These are phyloP conservation scores for Cheilosia vernalis DNA, from an alignment of 2,888 invertebrate genomes.

Conservation along the genomic window DNA sequence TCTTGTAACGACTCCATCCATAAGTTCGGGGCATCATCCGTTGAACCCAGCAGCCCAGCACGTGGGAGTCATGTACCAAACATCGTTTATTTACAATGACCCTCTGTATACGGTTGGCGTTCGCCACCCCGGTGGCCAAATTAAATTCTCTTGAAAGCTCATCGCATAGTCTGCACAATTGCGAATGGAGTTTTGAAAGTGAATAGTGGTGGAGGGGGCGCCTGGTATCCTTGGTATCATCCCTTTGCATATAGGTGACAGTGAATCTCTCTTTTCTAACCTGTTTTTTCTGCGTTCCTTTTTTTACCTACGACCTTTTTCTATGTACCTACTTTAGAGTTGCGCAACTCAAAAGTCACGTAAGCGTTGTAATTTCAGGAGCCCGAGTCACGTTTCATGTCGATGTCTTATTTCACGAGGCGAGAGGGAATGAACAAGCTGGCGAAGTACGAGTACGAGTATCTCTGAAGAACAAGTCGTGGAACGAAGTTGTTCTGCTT, in stretches of 20 bases:
- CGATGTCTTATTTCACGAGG: constrained; percentile 63
- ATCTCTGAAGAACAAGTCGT: not conserved
- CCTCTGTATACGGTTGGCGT: not conserved
- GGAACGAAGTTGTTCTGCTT: constrained; percentile 8
- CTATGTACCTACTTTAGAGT: not conserved
- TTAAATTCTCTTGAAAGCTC: constrained; percentile 37
- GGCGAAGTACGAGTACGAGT: not conserved
- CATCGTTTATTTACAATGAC: constrained; percentile 47
- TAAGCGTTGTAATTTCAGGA: constrained; percentile 49
- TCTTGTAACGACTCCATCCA: constrained; percentile 43
- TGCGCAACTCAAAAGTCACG: constrained; percentile 49
- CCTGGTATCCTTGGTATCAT: constrained; percentile 1
- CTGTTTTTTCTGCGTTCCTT: not conserved
- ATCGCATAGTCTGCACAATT: constrained; percentile 11
- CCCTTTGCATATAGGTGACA: constrained; percentile 5
- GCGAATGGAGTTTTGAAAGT: not conserved
- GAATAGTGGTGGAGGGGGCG: not conserved
- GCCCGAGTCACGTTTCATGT: constrained; percentile 60
- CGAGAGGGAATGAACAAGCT: constrained; percentile 24
- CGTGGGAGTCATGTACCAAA: constrained; percentile 27
- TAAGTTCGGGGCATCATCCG: constrained; percentile 19
- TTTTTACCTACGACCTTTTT: not conserved
- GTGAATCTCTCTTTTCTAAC: constrained; percentile 33
- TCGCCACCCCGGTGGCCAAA: constrained; percentile 14
- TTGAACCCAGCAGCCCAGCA: not conserved